Base-by-base conservation (phyloP, 2,888 invertebrate species). In the Mimachlamys varia region DNA sequence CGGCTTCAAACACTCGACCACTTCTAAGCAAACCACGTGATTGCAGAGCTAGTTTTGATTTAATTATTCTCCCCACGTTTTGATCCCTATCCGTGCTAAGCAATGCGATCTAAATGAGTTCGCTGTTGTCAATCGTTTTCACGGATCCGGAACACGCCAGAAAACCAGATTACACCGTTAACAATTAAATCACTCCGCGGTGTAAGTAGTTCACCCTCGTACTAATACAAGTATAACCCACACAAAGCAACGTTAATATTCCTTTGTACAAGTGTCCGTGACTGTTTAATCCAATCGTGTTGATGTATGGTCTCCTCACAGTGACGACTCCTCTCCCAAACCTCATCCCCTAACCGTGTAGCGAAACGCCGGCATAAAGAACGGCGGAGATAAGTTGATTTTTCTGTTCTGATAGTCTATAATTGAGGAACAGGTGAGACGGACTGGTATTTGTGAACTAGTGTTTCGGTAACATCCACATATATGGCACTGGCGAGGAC, bases 131-230 rank as follows among this genome's bases (percentile, higher is more conserved):
- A 76, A 76, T 76, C 76, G 76, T 76, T 76, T 76, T 33, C 33
- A 76, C 76, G 12, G 33, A 76, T 27, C 13, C 27, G 76, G 76
- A 76, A 76, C 76, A 76, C 27, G 76, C 33, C 76, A 33, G 76
- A 33, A 62, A 76, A 76, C 76, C 76, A 22, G 33, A 76, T 76
- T 76, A 76, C 76, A 0, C 33, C 76, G 76, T 10, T n/a, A 76
- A 76, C 76, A 76, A 76, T 76, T 76, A 33, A 76, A 76, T 76
- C 33, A 76, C 10, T 76, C 76, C 76, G 76, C 27, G 76, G 76
- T 76, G 33, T 76, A 76, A 76, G 76, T 76, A 76, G 76, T 76
- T 76, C 76, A 27, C 76, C 33, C 76, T 33, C 76, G 76, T 76
- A 2, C 33, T 33, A 76, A 76, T 33, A 76, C 76, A 33, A 12